phyloP scores from a whole-genome alignment of 2,888 invertebrate genomes.

The Hybos culiciformis region DNA sequence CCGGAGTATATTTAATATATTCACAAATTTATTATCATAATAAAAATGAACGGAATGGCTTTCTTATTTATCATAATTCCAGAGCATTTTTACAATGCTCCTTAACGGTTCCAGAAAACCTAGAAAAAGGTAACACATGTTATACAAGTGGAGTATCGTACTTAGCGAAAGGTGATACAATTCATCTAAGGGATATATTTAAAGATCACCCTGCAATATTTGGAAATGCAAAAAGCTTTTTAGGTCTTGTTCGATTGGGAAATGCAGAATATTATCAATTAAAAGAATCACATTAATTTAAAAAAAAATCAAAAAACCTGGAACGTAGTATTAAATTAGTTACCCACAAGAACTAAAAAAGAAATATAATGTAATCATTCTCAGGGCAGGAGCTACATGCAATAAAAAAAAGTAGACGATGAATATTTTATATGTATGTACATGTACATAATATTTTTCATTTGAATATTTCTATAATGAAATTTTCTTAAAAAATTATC shows the following conservation, averaged over 20 bases:
- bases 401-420: too few species aligned
- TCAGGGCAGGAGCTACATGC: too few species aligned
- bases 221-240: constrained; percentile 65
- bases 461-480: too few species aligned
- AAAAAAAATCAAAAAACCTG: too few species aligned
- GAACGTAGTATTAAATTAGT: too few species aligned
- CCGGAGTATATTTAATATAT: constrained; percentile 64
- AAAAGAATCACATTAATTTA: too few species aligned
- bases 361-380: too few species aligned
- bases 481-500: too few species aligned
- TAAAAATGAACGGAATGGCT: constrained; percentile 61
- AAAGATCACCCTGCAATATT: constrained; percentile 25
- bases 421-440: too few species aligned
- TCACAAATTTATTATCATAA: constrained; percentile 70
- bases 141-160: constrained; percentile 55
- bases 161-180: constrained; percentile 47
- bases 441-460: too few species aligned
- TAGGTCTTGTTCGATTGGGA: constrained; percentile 64
- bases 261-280: too few species aligned
- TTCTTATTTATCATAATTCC: constrained; percentile 50
- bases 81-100: constrained; percentile 60
- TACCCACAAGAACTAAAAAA: too few species aligned
- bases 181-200: constrained; percentile 53
- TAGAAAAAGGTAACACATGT: constrained; percentile 56
- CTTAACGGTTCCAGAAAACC: constrained; percentile 45